A percentile compares a stretch with the other conserved stretches of the same genome.
These are phyloP conservation scores for Hyla sarda DNA, from an alignment of 2,113 vertebrate species.

Conservation along the genomic window DNA sequence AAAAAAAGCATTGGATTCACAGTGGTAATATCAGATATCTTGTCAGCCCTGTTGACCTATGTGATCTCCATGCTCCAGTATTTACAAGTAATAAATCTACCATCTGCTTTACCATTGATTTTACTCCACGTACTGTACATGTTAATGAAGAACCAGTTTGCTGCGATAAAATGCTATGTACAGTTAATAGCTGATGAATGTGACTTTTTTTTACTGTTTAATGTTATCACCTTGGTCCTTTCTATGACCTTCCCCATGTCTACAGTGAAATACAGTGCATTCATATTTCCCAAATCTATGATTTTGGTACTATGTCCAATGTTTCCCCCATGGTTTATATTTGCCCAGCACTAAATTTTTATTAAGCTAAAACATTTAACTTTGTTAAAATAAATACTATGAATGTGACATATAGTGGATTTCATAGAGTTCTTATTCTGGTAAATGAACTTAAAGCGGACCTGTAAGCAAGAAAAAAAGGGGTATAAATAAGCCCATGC, in stretches of 20 bases:
- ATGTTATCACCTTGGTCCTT: neutral
- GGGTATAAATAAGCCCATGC: no score
- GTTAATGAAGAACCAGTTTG: constrained; percentile 31
- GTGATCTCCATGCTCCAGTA: constrained; percentile 8
- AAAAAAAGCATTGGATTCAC: neutral
- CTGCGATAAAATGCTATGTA: constrained; percentile 2
- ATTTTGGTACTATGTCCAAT: neutral
- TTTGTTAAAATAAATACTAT: no score
- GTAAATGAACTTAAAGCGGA: no score
- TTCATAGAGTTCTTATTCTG: neutral
- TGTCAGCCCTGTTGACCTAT: constrained; percentile 9
- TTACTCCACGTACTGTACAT: constrained; percentile 15
- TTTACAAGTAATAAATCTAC: constrained; percentile 37
- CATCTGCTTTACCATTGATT: constrained; percentile 40
- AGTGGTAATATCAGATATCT: constrained; percentile 18
- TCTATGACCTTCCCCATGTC: neutral
- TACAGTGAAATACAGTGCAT: neutral
- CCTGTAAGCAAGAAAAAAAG: no score
- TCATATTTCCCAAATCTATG: neutral
- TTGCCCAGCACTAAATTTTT: neutral
- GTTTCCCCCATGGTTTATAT: no score
- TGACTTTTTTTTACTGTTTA: constrained; percentile 6
- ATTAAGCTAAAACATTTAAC: neutral
- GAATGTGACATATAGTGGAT: no score
- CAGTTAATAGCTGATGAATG: constrained; percentile 11